Base-by-base conservation (phyloP, 2,113 vertebrate species). In the Tragelaphus imberbis region DNA sequence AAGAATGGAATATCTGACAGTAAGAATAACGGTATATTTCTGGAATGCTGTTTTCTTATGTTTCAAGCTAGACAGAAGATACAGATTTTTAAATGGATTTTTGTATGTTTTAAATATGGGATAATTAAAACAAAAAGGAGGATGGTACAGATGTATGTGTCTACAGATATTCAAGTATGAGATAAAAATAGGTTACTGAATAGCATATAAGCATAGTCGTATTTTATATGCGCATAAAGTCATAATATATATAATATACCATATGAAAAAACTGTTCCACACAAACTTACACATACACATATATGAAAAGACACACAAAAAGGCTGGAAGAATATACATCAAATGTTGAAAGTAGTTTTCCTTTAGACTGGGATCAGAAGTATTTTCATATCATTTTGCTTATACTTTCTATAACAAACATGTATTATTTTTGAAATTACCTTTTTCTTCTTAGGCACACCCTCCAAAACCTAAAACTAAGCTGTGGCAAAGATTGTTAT, bases 61-160 rank as follows among this genome's bases (percentile, higher is more conserved):
- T 63, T 93, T 95, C 65, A 93, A 88, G 77, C 65, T 90, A 33
- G 49, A 2, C 11, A 65, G 47, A 51, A 80, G 16, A n/a, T 44
- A 88, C 10, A 95, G 91, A 91, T 86, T 90, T 80, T 36, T 84
- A 55, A 79, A 79, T 44, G 58, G 47, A 59, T 58, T 93, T 96
- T 80, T 65, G 7, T n/a, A 84, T 88, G 33, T n/a, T 86, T 59
- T 84, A 16, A 90, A 84, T 80, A 93, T 16, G 40, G 36, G 8
- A 82, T 77, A 84, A 77, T 92, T 71, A 96, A 85, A 85, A 53
- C 10, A 63, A 84, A 95, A 95, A 75, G n/a, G 75, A 97, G 23
- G 33, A 91, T 28, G 49, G 59, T 90, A 61, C 0, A 71, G 33
- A 90, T 81, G 1, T 85, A 14, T 55, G 7, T 82, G 11, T 86